A percentile compares a stretch with the other conserved stretches of the same genome.
phyloP scores from a whole-genome alignment of 2,113 vertebrate species.

The Proteles cristata region DNA sequence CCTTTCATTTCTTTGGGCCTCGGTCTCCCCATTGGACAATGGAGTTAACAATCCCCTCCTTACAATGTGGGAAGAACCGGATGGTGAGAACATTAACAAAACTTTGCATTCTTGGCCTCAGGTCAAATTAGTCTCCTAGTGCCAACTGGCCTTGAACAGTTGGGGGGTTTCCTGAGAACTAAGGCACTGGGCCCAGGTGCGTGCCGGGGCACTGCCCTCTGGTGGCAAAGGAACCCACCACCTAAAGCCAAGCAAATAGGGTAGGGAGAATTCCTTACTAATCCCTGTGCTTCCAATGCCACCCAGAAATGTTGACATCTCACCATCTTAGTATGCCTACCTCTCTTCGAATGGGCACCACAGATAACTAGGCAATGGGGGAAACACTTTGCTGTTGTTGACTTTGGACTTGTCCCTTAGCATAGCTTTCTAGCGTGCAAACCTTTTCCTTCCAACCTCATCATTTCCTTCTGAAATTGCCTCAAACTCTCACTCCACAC shows the following conservation, averaged over 20 bases:
- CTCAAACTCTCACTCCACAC: neutral
- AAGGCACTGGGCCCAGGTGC: neutral
- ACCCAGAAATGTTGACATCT: neutral
- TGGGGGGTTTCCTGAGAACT: neutral
- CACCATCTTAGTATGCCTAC: neutral
- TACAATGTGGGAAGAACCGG: neutral
- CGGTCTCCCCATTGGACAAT: neutral
- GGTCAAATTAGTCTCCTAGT: neutral
- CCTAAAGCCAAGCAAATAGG: constrained; percentile 1
- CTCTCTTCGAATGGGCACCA: neutral
- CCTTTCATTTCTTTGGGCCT: neutral
- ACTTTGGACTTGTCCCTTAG: neutral
- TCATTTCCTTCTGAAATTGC: constrained; percentile 23
- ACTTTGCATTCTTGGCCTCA: neutral
- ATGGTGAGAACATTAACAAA: neutral
- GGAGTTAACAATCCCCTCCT: neutral
- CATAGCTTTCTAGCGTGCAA: neutral
- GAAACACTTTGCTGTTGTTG: neutral
- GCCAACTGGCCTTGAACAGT: neutral
- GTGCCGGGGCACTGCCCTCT: constrained; percentile 25
- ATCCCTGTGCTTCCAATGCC: neutral
- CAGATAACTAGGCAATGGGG: neutral
- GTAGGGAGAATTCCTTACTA: neutral
- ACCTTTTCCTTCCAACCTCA: neutral
- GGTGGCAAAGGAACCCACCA: neutral